These are phyloP conservation scores for Prosapia bicincta DNA, from an alignment of 2,888 invertebrate species.

Conservation along the genomic window DNA sequence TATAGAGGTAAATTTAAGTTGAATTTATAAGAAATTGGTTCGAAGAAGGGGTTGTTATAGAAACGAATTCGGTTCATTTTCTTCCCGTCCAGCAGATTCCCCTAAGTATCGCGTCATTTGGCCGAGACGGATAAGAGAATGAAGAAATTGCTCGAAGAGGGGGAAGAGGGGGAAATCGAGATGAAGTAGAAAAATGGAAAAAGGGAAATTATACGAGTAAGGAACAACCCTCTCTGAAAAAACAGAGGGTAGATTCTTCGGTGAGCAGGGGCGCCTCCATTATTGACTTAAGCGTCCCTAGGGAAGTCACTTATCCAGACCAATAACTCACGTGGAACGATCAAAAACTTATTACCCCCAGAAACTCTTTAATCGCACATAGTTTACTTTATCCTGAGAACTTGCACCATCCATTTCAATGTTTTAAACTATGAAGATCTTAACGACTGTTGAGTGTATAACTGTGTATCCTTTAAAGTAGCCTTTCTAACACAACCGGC, in stretches of 20 bases:
- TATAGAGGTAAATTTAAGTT: neutral
- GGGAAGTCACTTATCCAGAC: conserved; percentile 1
- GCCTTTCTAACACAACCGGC: too few species aligned
- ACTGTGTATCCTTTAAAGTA: too few species aligned
- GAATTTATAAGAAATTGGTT: neutral
- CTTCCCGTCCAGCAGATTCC: conserved; percentile 9
- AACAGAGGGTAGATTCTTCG: conserved; percentile 18
- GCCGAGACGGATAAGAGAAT: conserved; percentile 24
- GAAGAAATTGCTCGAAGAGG: conserved; percentile 22
- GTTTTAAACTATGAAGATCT: too few species aligned
- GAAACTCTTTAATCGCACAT: neutral
- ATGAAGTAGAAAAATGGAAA: conserved; percentile 31
- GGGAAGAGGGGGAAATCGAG: conserved; percentile 22
- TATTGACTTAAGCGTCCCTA: conserved; percentile 21
- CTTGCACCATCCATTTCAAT: too few species aligned
- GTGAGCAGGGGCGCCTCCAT: conserved; percentile 14
- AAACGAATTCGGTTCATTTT: conserved; percentile 10
- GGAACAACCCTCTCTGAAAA: conserved; percentile 20
- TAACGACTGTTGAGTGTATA: too few species aligned
- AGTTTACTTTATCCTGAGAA: too few species aligned
- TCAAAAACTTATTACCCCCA: neutral
- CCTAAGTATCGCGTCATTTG: conserved; percentile 13
- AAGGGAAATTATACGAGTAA: conserved; percentile 26
- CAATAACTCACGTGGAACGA: conserved; percentile 2
- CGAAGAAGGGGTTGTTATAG: neutral